Percentiles rank a stretch among this genome's conserved stretches.
Evolutionary conservation across 2,888 invertebrate species (phyloP).

Genomic region (Malthinus seriepunctatus): DNA sequence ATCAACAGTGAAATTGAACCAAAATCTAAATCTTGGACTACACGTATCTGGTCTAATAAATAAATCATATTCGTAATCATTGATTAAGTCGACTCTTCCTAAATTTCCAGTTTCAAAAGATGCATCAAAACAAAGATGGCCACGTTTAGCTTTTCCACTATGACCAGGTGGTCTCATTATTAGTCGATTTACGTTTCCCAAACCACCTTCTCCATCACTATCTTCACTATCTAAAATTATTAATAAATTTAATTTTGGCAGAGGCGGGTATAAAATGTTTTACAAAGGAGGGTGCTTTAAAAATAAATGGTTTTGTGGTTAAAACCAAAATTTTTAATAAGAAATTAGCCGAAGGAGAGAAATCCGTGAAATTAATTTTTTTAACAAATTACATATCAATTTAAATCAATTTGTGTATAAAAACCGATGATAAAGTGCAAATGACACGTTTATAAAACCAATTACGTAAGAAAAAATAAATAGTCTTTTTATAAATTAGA

Average conservation of each 20-base stretch:
- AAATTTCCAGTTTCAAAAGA: slow-evolving; percentile 97
- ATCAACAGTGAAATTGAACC: slow-evolving; percentile 99
- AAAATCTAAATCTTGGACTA: slow-evolving; percentile 87
- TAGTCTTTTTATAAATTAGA: background rate
- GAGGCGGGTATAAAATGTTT: too few relatives aligned
- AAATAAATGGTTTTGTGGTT: too few relatives aligned
- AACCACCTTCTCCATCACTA: slow-evolving; percentile 90
- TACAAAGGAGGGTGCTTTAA: too few relatives aligned
- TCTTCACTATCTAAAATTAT: slow-evolving; percentile 78
- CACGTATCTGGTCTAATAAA: slow-evolving; percentile 96
- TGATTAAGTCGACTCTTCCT: slow-evolving; percentile 91
- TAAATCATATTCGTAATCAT: slow-evolving; percentile 94
- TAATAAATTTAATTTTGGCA: background rate
- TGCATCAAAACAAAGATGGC: slow-evolving; percentile 96
- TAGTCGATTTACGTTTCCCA: slow-evolving; percentile 88
- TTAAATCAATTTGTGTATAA: too few relatives aligned
- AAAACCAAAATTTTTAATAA: too few relatives aligned
- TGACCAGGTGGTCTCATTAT: slow-evolving; percentile 89
- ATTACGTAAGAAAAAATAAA: background rate
- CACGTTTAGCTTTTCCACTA: slow-evolving; percentile 93
- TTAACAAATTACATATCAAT: too few relatives aligned
- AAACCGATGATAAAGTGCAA: background rate
- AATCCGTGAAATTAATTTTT: too few relatives aligned
- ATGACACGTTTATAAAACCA: too few relatives aligned
- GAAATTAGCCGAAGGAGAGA: too few relatives aligned